Percentiles rank a stretch among this genome's conserved stretches.
These are phyloP conservation scores for Mimumesa dahlbomi DNA, from an alignment of 2,888 invertebrate species.

Conservation along the genomic window DNA sequence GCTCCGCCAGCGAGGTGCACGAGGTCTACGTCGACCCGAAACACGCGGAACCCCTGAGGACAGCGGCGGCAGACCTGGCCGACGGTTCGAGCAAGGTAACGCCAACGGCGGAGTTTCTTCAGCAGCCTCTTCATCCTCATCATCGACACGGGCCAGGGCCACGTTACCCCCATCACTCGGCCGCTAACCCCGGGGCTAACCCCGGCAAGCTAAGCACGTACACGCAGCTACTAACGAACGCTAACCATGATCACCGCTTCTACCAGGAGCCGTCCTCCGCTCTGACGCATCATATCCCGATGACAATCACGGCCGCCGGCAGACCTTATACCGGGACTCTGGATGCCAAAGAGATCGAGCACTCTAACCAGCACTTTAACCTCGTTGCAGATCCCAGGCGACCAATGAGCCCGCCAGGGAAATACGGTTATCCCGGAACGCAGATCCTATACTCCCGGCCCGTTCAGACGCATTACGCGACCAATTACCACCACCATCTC, in stretches of 20 bases:
- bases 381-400: slow-evolving; percentile 76
- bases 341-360: slow-evolving; percentile 64
- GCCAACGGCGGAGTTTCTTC: slow-evolving; percentile 74
- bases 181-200: no score
- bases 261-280: no score
- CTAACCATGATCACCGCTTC: slow-evolving; percentile 68
- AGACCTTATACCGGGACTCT: slow-evolving; percentile 58
- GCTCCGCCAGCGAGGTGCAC: slow-evolving; percentile 82
- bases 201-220: slow-evolving; percentile 61
- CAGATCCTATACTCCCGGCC: slow-evolving; percentile 68
- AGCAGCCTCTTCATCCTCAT: slow-evolving; percentile 66
- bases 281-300: no score
- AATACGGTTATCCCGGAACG: slow-evolving; percentile 65
- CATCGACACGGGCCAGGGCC: slow-evolving; percentile 64
- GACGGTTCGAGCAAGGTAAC: slow-evolving; percentile 77
- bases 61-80: slow-evolving; percentile 65
- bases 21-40: slow-evolving; percentile 82
- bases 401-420: slow-evolving; percentile 71
- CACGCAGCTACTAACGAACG: slow-evolving; percentile 64
- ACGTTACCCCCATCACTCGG: slow-evolving; percentile 66
- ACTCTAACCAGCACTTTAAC: slow-evolving; percentile 75
- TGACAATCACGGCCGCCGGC: slow-evolving; percentile 69
- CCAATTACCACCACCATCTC: slow-evolving; percentile 56
- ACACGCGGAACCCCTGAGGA: slow-evolving; percentile 47
- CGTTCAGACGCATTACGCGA: slow-evolving; percentile 60